Evolutionary conservation across 2,797 vertebrate genomes (phyloP), one percentile per base, ranked within the genome.

Genomic region (Decapterus maruadsi): DNA sequence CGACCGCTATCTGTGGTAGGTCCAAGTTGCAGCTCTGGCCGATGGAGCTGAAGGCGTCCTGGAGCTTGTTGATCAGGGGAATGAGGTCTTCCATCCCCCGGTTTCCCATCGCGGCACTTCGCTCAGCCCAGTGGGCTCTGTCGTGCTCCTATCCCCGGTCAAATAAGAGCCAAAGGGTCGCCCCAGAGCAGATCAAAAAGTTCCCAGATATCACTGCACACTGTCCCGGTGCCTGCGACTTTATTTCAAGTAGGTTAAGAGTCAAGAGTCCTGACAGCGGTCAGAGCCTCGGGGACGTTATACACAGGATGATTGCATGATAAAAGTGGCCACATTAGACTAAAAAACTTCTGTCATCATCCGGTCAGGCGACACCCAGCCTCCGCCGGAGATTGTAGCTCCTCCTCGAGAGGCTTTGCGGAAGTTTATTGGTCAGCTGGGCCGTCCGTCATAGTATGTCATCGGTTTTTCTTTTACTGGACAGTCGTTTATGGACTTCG

Each of bases 11-110:
- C 94, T 99, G 98, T 60, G 98, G 97, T 91, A 99, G 94, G 91
- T 99, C 98, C 83, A 99, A 84, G 91, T 97, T 96, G 91, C 97
- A 97, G 91, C 95, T 97, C 95, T 99, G 98, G 6, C 98, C 97
- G 91, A 99, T 98, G 85, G 97, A 97, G 92, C 96, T 97, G 95
- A 99, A 99, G 4, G 98, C 97, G 92, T 99, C 98, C 86, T 99
- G 98, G 72, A 99, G 97, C 78, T 97, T 97, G 94, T 99, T 99
- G 70, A 99, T 97, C 75, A 99, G 95, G 77, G 97, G 97, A 82
- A 99, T 99, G 54, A 99, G 94, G 48, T 99, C 97, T 90, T 99
- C 97, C 98, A 99, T 99, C 76, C 97, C 98, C 87, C 96, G 96
- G 96, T 98, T 99, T 87, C 98, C 98, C 97, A 99, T 99, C 69